Conservation (phyloP, 2,797 vertebrate genomes). For the Enteromius treurensis region DNA sequence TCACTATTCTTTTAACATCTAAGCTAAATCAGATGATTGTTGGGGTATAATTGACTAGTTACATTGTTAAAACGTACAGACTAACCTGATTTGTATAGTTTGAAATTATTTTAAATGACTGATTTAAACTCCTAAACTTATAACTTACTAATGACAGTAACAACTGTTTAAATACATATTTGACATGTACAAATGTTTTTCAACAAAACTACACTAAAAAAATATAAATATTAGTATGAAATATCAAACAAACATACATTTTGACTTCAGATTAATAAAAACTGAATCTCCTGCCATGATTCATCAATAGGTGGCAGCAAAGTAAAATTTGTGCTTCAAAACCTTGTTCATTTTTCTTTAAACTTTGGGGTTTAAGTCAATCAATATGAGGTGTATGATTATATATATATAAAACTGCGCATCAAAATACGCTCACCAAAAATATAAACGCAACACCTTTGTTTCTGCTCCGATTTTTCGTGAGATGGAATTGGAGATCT, state of each 20-base stretch:
- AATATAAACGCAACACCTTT: too few relatives aligned
- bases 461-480: too few relatives aligned
- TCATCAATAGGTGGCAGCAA: neutral
- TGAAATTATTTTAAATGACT: too few relatives aligned
- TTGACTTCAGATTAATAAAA: neutral
- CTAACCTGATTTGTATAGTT: too few relatives aligned
- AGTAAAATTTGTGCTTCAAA: neutral
- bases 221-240: neutral
- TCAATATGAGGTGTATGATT: too few relatives aligned
- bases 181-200: too few relatives aligned
- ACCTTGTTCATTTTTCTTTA: neutral
- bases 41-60: neutral
- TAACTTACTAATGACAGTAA: neutral
- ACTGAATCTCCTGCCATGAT: neutral
- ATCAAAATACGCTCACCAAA: too few relatives aligned
- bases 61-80: neutral
- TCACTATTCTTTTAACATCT: neutral
- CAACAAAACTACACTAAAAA: too few relatives aligned
- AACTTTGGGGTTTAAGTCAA: too few relatives aligned
- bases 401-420: too few relatives aligned
- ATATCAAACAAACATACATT: neutral
- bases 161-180: neutral
- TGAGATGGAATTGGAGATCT: too few relatives aligned
- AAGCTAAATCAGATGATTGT: neutral
- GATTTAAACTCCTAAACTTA: neutral